Percentiles rank a stretch among this genome's conserved stretches.
Conservation (phyloP, 1,140 invertebrate genomes). For the Dreissena rostriformis region DNA sequence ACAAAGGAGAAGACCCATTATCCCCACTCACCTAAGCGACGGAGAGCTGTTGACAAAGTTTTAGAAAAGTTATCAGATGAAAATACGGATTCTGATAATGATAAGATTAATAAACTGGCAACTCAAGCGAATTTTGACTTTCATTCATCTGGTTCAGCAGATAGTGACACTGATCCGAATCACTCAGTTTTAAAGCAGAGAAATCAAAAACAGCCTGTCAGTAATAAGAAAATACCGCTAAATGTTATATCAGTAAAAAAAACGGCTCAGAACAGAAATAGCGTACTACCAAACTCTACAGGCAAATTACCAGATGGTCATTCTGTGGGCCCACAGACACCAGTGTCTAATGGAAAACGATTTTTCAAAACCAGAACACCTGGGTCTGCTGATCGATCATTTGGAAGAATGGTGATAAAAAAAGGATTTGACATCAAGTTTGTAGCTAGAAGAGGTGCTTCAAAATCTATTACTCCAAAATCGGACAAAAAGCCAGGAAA, state of each 20-base stretch:
- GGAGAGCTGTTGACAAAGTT: conserved; percentile 36
- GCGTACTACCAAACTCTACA: not conserved
- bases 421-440: conserved; percentile 57
- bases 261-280: not conserved
- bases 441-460: conserved; percentile 28
- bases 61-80: conserved; percentile 28
- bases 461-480: not conserved
- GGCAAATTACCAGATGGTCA: conserved; percentile 10
- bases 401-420: conserved; percentile 47
- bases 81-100: conserved; percentile 26
- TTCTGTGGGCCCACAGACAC: conserved; percentile 1
- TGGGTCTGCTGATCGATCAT: conserved; percentile 20
- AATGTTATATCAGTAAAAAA: not conserved
- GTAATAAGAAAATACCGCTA: conserved; percentile 16
- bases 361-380: conserved; percentile 49
- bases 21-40: conserved; percentile 32
- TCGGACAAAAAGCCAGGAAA: not conserved
- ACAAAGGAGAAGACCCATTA: conserved; percentile 23
- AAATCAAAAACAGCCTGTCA: not conserved
- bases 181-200: conserved; percentile 11
- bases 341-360: conserved; percentile 17
- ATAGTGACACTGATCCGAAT: conserved; percentile 22
- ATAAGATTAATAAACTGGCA: not conserved
- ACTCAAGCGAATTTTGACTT: conserved; percentile 27
- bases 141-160: conserved; percentile 41